A percentile compares a stretch with the other conserved stretches of the same genome.
phyloP scores from a whole-genome alignment of 2,888 invertebrate species.

The Caenorhabditis imperialis region DNA sequence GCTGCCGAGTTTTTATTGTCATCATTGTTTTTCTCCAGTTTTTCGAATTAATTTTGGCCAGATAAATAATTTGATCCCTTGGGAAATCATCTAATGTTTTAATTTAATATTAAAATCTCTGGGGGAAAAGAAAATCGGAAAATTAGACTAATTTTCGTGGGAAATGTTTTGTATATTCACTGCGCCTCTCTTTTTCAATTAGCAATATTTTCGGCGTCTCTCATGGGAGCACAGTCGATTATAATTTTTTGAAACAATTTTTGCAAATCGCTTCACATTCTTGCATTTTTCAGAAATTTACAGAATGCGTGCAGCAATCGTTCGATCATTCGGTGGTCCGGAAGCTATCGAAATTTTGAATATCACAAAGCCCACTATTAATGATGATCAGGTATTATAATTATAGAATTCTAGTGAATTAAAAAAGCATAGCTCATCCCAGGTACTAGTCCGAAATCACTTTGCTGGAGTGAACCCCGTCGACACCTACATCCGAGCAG shows the following conservation, averaged over 20 bases:
- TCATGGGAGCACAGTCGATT: slow-evolving; percentile 1
- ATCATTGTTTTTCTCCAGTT: no score
- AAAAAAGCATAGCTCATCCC: slow-evolving; percentile 7
- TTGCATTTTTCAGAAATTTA: neutral
- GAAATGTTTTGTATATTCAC: no score
- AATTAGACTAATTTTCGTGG: no score
- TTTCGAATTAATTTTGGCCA: no score
- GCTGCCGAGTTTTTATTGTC: no score
- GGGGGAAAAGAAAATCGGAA: neutral
- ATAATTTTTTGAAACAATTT: no score
- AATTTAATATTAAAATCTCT: no score
- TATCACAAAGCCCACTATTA: slow-evolving; percentile 14
- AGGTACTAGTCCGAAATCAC: slow-evolving; percentile 81
- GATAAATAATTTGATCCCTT: no score
- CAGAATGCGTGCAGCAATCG: slow-evolving; percentile 66
- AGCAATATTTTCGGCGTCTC: no score
- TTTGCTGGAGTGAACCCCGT: slow-evolving; percentile 82
- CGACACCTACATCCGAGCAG: slow-evolving; percentile 82
- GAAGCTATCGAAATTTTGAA: slow-evolving; percentile 55
- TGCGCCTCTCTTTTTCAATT: no score
- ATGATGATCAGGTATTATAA: slow-evolving; percentile 19
- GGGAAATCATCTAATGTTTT: no score
- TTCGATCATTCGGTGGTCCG: slow-evolving; percentile 62
- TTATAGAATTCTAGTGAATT: neutral
- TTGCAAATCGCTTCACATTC: neutral